Percentiles rank a stretch among this genome's conserved stretches.
Conservation (phyloP, 2,797 vertebrate species). For the Microctenopoma steveboyesi region DNA sequence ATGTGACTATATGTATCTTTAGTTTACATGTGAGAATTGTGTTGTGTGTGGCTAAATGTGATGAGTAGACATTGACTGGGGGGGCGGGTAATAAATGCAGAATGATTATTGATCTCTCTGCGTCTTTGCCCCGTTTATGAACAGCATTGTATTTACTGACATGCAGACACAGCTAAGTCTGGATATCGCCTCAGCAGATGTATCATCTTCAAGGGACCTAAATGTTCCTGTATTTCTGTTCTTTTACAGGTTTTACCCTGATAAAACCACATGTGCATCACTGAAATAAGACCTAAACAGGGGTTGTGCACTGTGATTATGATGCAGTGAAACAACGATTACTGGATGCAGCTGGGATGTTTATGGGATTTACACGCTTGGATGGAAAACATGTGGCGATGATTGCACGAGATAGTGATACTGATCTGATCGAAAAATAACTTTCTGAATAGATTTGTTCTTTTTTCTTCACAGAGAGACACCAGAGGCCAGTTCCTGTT, state of each 20-base stretch:
- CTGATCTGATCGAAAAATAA: neutral
- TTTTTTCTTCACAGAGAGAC: conserved; percentile 89
- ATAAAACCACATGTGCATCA: conserved; percentile 17
- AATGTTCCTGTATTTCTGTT: conserved; percentile 24
- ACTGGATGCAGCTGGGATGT: conserved; percentile 14
- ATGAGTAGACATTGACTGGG: conserved; percentile 52
- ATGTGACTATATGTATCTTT: no score
- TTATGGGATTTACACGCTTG: conserved; percentile 20
- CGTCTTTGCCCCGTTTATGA: conserved; percentile 39
- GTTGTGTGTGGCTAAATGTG: conserved; percentile 14
- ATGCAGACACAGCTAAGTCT: conserved; percentile 1
- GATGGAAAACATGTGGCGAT: neutral
- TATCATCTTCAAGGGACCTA: conserved; percentile 14
- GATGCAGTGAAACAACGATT: neutral
- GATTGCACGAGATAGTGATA: neutral
- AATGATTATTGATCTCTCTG: conserved; percentile 63
- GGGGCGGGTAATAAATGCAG: conserved; percentile 52
- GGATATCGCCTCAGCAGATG: conserved; percentile 16
- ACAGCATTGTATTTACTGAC: conserved; percentile 47
- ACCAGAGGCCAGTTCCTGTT: conserved; percentile 97
- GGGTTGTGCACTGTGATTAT: conserved; percentile 15
- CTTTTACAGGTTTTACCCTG: conserved; percentile 4
- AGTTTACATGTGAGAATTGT: neutral
- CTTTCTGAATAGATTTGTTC: neutral
- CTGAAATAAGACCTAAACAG: conserved; percentile 17